phyloP scores from a whole-genome alignment of 2,113 vertebrate genomes.

The Brachyhypopomus occidentalis region DNA sequence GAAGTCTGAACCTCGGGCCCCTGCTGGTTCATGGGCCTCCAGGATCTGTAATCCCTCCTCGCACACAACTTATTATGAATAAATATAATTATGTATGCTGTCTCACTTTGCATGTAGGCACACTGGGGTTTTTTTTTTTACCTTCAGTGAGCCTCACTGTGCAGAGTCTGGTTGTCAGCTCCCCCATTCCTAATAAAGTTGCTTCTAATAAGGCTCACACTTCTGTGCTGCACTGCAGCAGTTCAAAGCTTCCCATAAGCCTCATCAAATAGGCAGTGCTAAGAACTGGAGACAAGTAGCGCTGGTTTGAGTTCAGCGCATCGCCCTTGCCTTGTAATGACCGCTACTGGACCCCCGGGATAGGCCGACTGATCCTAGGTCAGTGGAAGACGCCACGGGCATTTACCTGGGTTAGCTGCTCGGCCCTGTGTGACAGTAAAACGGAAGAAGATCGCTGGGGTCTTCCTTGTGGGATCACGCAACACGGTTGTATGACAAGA shows the following conservation, averaged over 20 bases:
- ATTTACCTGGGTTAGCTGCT: too few species aligned
- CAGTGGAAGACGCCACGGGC: background rate
- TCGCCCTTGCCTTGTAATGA: background rate
- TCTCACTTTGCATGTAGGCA: background rate
- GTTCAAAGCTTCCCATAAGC: background rate
- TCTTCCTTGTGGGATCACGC: background rate
- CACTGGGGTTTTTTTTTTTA: background rate
- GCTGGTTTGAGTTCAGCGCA: background rate
- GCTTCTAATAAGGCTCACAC: background rate
- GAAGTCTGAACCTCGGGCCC: background rate
- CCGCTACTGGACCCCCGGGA: background rate
- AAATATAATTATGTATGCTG: conserved; percentile 7
- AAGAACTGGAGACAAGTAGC: background rate
- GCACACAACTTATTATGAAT: conserved; percentile 4
- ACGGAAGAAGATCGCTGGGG: too few species aligned
- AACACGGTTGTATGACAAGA: background rate
- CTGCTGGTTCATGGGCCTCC: background rate
- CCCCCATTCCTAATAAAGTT: background rate
- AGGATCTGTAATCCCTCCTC: too few species aligned
- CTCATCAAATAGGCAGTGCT: background rate
- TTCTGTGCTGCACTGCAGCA: background rate
- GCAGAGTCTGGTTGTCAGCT: background rate
- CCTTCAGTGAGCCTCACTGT: background rate
- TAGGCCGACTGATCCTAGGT: background rate
- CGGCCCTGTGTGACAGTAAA: background rate